Evolutionary conservation across 2,113 vertebrate genomes (phyloP).

Genomic region (Misgurnus anguillicaudatus): DNA sequence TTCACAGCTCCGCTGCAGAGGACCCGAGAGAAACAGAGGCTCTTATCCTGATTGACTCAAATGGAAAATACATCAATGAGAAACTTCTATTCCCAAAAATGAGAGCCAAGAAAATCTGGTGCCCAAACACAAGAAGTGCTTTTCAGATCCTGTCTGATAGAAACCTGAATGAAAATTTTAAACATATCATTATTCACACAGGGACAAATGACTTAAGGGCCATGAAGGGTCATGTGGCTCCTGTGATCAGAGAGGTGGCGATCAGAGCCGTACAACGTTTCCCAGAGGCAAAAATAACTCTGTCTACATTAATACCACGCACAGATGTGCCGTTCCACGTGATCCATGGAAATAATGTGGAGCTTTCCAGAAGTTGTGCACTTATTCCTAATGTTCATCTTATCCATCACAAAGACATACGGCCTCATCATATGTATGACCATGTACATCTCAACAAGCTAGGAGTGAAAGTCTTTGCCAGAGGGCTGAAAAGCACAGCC

Average conservation of each 20-base stretch:
- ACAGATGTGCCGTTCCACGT: neutral
- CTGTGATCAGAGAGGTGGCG: neutral
- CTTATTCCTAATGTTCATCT: neutral
- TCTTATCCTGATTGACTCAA: neutral
- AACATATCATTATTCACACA: neutral
- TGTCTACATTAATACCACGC: neutral
- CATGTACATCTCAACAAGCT: neutral
- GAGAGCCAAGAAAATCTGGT: neutral
- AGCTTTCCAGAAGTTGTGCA: conserved; percentile 10
- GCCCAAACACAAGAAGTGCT: neutral
- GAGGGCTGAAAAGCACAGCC: too few species aligned
- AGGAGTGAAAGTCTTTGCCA: neutral
- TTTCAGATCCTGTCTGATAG: neutral
- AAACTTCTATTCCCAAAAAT: neutral
- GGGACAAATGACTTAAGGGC: neutral
- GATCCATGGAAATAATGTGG: neutral
- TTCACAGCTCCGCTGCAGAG: neutral
- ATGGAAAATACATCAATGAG: neutral
- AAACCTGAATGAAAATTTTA: neutral
- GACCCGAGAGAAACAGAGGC: neutral
- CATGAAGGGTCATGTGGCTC: neutral
- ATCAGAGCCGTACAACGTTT: neutral
- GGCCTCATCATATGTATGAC: neutral
- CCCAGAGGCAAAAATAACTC: neutral
- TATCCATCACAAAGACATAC: neutral